Evolutionary conservation across 1,140 invertebrate species (phyloP).

Genomic region (Phymorhynchus buccinoides): DNA sequence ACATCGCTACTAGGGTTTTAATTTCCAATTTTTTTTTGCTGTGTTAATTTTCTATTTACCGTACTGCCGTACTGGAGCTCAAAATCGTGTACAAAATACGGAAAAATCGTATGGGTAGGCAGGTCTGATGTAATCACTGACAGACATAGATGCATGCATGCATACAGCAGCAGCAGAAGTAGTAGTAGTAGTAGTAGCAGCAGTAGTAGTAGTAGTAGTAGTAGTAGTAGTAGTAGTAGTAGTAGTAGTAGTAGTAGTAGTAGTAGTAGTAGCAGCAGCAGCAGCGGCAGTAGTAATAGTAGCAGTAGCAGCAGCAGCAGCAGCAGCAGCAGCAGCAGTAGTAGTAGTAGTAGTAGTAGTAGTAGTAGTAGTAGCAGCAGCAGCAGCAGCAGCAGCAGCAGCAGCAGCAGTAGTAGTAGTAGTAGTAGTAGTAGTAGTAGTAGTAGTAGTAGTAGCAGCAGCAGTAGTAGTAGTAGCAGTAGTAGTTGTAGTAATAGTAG

Average conservation of each 20-base stretch:
- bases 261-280: constrained; percentile 18
- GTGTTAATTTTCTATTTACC: no score
- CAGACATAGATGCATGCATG: constrained; percentile 17
- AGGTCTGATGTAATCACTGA: no score
- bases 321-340: not conserved
- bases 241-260: constrained; percentile 33
- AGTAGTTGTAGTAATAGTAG: no score
- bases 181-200: no score
- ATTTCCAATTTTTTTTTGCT: no score
- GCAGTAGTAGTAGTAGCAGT: not conserved
- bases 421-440: constrained; percentile 14
- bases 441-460: not conserved
- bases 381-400: constrained; percentile 17
- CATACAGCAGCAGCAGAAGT: not conserved
- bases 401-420: constrained; percentile 26
- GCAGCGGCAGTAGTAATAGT: not conserved
- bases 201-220: constrained; percentile 41
- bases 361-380: not conserved
- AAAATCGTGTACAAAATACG: no score
- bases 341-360: not conserved
- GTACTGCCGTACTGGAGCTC: no score
- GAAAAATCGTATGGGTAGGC: no score
- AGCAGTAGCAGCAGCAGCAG: not conserved
- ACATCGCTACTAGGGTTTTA: no score
- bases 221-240: constrained; percentile 40